Evolutionary conservation across 2,888 invertebrate genomes (phyloP).

Genomic region (Ectropis crepuscularia): DNA sequence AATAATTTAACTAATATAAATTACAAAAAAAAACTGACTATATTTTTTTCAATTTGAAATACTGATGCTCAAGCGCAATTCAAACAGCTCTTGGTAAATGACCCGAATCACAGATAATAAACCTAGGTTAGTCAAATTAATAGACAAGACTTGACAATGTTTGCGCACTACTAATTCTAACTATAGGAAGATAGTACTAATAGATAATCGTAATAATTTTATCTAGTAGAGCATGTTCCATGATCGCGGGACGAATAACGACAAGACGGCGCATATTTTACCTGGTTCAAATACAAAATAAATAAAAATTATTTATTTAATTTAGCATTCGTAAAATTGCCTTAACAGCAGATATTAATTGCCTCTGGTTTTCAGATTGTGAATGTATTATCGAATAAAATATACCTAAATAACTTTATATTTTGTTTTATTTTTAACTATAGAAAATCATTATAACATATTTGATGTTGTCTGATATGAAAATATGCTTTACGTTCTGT

Average conservation of each 20-base stretch:
- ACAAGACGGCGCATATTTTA: constrained; percentile 68
- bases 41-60: too few species aligned
- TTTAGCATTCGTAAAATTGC: constrained; percentile 76
- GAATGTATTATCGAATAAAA: constrained; percentile 79
- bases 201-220: constrained; percentile 58
- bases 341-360: constrained; percentile 76
- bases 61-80: background rate
- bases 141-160: constrained; percentile 62
- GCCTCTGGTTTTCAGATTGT: constrained; percentile 77
- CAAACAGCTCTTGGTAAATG: constrained; percentile 11
- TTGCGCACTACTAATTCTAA: constrained; percentile 64
- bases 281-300: constrained; percentile 61
- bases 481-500: too few species aligned
- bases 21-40: too few species aligned
- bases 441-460: background rate
- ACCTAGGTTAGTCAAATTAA: constrained; percentile 59
- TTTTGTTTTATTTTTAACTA: constrained; percentile 36
- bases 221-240: constrained; percentile 58
- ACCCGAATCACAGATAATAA: constrained; percentile 39
- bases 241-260: constrained; percentile 54
- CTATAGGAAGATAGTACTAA: constrained; percentile 51
- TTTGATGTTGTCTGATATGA: too few species aligned
- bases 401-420: constrained; percentile 72
- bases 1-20: too few species aligned
- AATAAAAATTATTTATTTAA: constrained; percentile 72